These are phyloP conservation scores for Cephus sareptanus DNA, from an alignment of 2,888 invertebrate genomes.

Conservation along the genomic window DNA sequence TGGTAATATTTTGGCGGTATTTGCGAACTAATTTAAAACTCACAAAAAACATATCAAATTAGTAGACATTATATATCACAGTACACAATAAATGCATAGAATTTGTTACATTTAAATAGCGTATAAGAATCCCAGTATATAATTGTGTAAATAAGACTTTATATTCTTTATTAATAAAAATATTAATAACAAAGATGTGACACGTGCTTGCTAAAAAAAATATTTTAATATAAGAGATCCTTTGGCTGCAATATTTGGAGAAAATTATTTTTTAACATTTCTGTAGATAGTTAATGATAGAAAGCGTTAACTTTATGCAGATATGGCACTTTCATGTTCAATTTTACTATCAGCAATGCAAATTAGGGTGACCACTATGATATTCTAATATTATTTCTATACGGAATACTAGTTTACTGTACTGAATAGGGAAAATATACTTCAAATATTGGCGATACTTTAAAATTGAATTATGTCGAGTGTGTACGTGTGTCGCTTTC, in stretches of 20 bases:
- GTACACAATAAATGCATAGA: conserved; percentile 34
- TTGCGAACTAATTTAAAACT: conserved; percentile 2
- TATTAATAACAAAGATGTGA: conserved; percentile 18
- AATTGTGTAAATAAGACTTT: conserved; percentile 12
- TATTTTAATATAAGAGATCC: not conserved
- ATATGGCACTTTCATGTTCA: not conserved
- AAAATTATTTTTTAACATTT: not conserved
- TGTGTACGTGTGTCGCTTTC: not conserved
- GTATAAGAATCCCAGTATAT: not conserved
- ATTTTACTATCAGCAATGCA: not conserved
- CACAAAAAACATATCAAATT: conserved; percentile 26
- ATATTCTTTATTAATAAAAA: conserved; percentile 15
- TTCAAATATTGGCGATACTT: not conserved
- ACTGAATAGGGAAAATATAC: not conserved
- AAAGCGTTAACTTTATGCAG: not conserved
- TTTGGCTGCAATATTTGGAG: not conserved
- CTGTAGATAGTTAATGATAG: not conserved
- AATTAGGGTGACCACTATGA: not conserved
- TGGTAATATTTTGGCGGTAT: conserved; percentile 26
- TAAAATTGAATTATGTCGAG: not conserved
- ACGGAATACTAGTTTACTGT: not conserved
- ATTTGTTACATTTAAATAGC: not conserved
- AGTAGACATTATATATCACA: conserved; percentile 39
- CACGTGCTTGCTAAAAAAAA: conserved; percentile 17
- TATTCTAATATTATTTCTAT: not conserved